Evolutionary conservation across 92 coral and sea anemone species (phyloP).

Genomic region (Porites cylindrica): DNA sequence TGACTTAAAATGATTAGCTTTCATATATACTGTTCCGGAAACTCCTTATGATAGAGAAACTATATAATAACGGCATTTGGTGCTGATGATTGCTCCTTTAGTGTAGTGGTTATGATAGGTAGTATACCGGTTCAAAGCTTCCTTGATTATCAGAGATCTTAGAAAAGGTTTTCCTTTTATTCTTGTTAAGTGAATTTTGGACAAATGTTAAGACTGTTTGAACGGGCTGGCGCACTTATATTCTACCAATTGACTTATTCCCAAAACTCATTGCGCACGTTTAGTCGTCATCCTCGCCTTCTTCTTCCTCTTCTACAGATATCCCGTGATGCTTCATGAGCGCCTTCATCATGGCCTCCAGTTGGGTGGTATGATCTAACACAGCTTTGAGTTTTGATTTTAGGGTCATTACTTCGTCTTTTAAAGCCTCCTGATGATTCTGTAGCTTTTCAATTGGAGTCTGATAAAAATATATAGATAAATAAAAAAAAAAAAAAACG

Average conservation of each 20-base stretch:
- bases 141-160: too few species aligned
- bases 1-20: too few species aligned
- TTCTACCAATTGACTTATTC: neutral
- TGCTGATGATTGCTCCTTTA: too few species aligned
- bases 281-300: slow-evolving; percentile 95
- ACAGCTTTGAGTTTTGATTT: slow-evolving; percentile 88
- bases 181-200: too few species aligned
- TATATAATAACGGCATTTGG: too few species aligned
- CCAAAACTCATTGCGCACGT: neutral
- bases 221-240: neutral
- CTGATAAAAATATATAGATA: slow-evolving; percentile 40
- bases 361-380: slow-evolving; percentile 88
- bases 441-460: slow-evolving; percentile 97
- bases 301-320: slow-evolving; percentile 86
- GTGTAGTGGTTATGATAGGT: too few species aligned
- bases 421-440: slow-evolving; percentile 86
- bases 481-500: neutral
- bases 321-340: slow-evolving; percentile 97
- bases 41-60: too few species aligned
- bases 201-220: neutral
- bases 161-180: too few species aligned
- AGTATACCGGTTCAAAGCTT: too few species aligned
- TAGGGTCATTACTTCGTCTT: slow-evolving; percentile 81
- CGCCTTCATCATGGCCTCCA: slow-evolving; percentile 98
- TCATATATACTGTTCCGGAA: too few species aligned